Conservation (phyloP, 2,113 vertebrate genomes). For the Abramis brama region DNA sequence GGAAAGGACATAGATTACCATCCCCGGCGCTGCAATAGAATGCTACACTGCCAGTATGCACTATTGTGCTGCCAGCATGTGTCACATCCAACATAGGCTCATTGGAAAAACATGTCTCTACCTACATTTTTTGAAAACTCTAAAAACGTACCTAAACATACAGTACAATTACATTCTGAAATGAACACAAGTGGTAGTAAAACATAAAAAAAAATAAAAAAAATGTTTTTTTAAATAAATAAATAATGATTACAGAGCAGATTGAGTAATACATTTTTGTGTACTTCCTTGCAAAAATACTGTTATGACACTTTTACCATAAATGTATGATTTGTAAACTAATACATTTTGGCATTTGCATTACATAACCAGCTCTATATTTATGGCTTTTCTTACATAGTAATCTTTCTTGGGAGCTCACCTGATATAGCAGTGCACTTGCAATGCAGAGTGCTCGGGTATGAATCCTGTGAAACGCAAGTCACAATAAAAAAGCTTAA, state of each 20-base stretch:
- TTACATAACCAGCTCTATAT: neutral
- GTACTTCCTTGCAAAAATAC: neutral
- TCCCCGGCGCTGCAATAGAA: slow-evolving; percentile 2
- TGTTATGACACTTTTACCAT: neutral
- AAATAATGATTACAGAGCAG: neutral
- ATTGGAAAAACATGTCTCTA: neutral
- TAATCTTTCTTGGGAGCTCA: neutral
- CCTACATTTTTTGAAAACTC: neutral
- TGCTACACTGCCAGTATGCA: slow-evolving; percentile 16
- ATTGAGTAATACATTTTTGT: neutral
- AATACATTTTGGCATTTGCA: neutral
- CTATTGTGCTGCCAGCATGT: neutral
- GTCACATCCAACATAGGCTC: neutral
- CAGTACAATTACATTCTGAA: neutral
- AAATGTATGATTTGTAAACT: neutral
- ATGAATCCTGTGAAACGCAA: neutral
- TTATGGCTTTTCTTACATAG: neutral
- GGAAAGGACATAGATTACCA: slow-evolving; percentile 12
- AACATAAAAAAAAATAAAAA: neutral
- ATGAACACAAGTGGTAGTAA: neutral
- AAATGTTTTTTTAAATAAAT: too few relatives aligned
- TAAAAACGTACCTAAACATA: neutral
- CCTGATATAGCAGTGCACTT: neutral
- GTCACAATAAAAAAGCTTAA: neutral
- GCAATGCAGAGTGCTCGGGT: neutral